Evolutionary conservation across 2,113 vertebrate species (phyloP).

Genomic region (Corythoichthys intestinalis): DNA sequence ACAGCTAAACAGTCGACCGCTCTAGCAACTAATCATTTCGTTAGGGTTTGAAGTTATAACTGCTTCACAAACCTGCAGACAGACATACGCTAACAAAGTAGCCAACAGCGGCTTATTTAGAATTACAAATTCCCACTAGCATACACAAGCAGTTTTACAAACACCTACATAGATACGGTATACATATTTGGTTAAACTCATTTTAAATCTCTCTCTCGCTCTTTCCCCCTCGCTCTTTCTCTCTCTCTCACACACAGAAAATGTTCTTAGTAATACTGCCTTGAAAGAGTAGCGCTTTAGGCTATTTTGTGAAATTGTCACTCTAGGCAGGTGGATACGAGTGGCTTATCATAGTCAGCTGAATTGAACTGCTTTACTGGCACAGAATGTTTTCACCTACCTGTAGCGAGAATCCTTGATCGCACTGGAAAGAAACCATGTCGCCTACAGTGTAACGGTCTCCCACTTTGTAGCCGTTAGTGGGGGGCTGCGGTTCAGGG

Average conservation of each 20-base stretch:
- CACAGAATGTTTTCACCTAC: constrained; percentile 57
- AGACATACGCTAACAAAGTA: constrained; percentile 6
- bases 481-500: constrained; percentile 88
- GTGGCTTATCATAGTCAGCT: constrained; percentile 12
- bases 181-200: not conserved
- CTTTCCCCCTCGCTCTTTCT: not conserved
- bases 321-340: constrained; percentile 22
- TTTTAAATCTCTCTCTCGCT: not conserved
- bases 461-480: constrained; percentile 85
- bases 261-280: constrained; percentile 6
- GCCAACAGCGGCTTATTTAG: constrained; percentile 2
- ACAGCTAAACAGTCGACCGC: constrained; percentile 34
- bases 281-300: constrained; percentile 21
- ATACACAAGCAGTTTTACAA: not conserved
- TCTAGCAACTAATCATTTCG: constrained; percentile 20
- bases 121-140: constrained; percentile 28
- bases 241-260: not conserved
- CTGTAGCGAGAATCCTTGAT: constrained; percentile 92
- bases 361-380: not conserved
- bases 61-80: constrained; percentile 25
- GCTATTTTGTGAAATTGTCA: constrained; percentile 33
- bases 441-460: constrained; percentile 94
- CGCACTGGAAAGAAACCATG: constrained; percentile 94
- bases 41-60: constrained; percentile 41
- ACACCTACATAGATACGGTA: not conserved